A percentile compares a stretch with the other conserved stretches of the same genome.
These are phyloP conservation scores for Australoheros facetus DNA, from an alignment of 2,797 vertebrate genomes.

Conservation along the genomic window DNA sequence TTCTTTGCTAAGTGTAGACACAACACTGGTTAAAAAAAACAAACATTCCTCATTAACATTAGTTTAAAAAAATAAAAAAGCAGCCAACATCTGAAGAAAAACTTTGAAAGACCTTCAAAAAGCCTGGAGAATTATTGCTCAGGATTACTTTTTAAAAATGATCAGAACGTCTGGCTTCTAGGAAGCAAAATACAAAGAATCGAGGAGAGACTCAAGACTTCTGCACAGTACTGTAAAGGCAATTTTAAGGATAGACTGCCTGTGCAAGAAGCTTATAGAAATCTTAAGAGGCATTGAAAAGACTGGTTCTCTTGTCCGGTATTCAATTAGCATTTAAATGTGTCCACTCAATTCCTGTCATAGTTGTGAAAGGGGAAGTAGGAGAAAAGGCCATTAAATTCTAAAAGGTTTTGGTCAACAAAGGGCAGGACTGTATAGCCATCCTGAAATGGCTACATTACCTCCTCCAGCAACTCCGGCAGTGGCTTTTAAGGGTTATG, in stretches of 20 bases:
- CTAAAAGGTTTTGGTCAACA: conserved; percentile 29
- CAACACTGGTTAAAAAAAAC: no score
- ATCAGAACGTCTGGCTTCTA: neutral
- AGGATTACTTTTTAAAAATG: neutral
- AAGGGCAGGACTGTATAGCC: neutral
- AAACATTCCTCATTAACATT: no score
- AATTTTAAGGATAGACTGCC: neutral
- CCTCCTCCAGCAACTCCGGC: conserved; percentile 8
- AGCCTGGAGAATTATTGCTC: neutral
- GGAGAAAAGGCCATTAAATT: conserved; percentile 15
- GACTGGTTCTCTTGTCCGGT: neutral
- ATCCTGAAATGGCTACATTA: conserved; percentile 24
- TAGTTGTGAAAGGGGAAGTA: neutral
- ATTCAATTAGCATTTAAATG: conserved; percentile 7
- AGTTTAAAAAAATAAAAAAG: no score
- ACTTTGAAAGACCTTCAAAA: neutral
- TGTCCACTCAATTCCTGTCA: neutral
- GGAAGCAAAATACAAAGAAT: neutral
- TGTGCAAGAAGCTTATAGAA: neutral
- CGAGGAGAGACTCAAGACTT: neutral
- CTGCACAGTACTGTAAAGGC: neutral
- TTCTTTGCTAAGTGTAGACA: no score
- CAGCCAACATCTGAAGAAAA: no score
- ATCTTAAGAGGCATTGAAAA: neutral
- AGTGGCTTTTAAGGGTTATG: conserved; percentile 32